These are phyloP conservation scores for Gortyna flavago DNA, from an alignment of 2,888 invertebrate species.

Conservation along the genomic window DNA sequence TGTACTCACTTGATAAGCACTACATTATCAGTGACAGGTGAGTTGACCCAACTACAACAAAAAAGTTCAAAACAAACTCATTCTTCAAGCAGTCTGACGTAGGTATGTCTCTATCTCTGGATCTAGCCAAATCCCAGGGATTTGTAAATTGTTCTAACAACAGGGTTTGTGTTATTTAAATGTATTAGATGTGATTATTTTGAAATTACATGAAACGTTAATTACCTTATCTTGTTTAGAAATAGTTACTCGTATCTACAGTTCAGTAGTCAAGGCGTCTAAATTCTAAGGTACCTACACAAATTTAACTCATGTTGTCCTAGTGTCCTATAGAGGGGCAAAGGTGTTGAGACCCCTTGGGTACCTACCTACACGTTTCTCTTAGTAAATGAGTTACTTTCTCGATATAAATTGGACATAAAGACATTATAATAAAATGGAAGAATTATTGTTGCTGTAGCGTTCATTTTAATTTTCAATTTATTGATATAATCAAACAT, in stretches of 20 bases:
- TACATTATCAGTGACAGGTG: constrained; percentile 80
- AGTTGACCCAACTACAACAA: constrained; percentile 2
- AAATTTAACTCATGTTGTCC: constrained; percentile 6
- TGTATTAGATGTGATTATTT: background rate
- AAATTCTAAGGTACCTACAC: background rate
- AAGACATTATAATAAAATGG: background rate
- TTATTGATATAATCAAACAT: background rate
- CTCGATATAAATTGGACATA: background rate
- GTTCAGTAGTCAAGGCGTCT: constrained; percentile 1
- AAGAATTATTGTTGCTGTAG: background rate
- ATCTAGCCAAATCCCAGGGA: background rate
- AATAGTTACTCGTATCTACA: background rate
- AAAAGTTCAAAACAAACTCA: background rate
- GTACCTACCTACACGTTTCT: background rate
- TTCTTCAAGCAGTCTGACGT: background rate
- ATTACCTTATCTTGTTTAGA: constrained; percentile 1
- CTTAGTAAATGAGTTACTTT: background rate
- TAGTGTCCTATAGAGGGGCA: background rate
- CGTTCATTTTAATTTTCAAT: constrained; percentile 7
- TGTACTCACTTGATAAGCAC: constrained; percentile 76
- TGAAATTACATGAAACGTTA: background rate
- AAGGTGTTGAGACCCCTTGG: background rate
- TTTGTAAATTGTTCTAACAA: constrained; percentile 1
- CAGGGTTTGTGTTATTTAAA: background rate
- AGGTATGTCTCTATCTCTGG: background rate